phyloP scores from a whole-genome alignment of 2,113 vertebrate genomes.

The Hyla sarda region DNA sequence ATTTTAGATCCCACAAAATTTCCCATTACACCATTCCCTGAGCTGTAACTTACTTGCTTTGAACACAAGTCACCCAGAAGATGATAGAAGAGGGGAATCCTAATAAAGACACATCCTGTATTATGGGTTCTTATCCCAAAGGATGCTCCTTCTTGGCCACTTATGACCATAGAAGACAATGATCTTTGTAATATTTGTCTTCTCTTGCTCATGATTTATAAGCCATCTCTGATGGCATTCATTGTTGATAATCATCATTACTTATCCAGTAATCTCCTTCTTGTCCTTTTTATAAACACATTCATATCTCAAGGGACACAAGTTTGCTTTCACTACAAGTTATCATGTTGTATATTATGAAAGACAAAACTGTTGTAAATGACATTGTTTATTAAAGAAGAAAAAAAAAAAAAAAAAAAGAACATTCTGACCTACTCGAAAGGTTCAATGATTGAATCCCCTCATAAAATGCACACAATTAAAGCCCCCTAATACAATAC shows the following conservation, averaged over 20 bases:
- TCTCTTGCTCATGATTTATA: constrained; percentile 50
- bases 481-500: background rate
- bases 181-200: constrained; percentile 30
- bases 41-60: constrained; percentile 26
- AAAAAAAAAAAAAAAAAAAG: constrained; percentile 18
- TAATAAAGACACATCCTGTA: constrained; percentile 30
- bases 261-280: constrained; percentile 58
- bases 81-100: constrained; percentile 51
- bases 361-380: constrained; percentile 33
- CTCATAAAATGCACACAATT: constrained; percentile 21
- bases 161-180: constrained; percentile 57
- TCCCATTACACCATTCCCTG: constrained; percentile 25
- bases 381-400: background rate
- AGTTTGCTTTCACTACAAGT: constrained; percentile 53
- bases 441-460: constrained; percentile 2
- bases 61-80: constrained; percentile 44
- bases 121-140: constrained; percentile 52
- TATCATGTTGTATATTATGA: constrained; percentile 7
- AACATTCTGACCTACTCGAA: constrained; percentile 22
- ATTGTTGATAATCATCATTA: constrained; percentile 58
- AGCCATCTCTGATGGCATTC: constrained; percentile 38
- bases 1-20: constrained; percentile 47
- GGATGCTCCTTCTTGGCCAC: constrained; percentile 37
- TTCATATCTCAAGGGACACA: constrained; percentile 48
- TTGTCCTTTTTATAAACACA: constrained; percentile 56